Evolutionary conservation across 2,888 invertebrate genomes (phyloP), one percentile per base, ranked within the genome.

Genomic region (Serrognathus titanus): DNA sequence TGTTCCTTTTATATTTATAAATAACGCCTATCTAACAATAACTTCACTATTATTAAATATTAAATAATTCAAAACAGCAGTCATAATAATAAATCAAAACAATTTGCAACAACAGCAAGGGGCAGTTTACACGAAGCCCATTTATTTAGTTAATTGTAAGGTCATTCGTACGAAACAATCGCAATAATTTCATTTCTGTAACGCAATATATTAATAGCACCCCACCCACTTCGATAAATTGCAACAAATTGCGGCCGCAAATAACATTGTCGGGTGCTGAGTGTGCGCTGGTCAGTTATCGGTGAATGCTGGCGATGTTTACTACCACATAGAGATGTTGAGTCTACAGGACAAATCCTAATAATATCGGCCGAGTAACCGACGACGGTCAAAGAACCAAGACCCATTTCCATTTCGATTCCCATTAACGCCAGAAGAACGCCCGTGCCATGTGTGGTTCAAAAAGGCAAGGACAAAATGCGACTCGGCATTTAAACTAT

Each of bases 201-300:
- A 57, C 45, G 52, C 48, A 51, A 57, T 57, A 57, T 57, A 57
- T 57, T 57, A 57, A 57, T 57, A 52, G 57, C 51, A 57, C 54
- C 38, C 50, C 50, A 50, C 54, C 54, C 50, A 56, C 56, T 47
- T 41, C 39, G 47, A 56, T 57, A 57, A 57, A 52, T 57, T 57
- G 57, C 52, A 57, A 57, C 57, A 51, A 52, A 57, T 48, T 51
- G 41, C 31, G 24, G 38, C 48, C 45, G 52, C 52, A 57, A 57
- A 31, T 31, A 31, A 43, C 43, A 57, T 57, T 52, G 57, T 41
- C 45, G 48, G 52, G 52, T 57, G 52, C 48, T 56, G 48, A 57
- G 48, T 50, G 61, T 61, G 57, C 54, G 61, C 61, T 57, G 58
- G 58, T 55, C 58, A 58, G 61, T 61, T 61, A 57, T 60, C 58